These are phyloP conservation scores for Panurus biarmicus DNA, from an alignment of 2,113 vertebrate genomes.

Conservation along the genomic window DNA sequence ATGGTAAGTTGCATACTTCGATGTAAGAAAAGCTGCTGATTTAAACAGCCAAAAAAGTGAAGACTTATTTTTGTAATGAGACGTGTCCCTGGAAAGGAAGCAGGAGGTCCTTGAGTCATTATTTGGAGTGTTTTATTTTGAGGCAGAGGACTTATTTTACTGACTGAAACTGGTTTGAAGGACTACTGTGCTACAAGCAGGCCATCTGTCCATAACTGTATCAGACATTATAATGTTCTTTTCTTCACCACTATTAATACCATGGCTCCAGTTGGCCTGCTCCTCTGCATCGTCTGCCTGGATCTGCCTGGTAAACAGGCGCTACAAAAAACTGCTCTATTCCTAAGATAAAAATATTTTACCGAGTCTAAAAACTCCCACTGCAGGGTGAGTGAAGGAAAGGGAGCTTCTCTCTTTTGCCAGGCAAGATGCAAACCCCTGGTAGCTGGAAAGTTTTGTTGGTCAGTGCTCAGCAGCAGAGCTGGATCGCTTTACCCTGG, in stretches of 20 bases:
- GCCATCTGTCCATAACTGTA: conserved; percentile 22
- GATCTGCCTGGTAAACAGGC: not conserved
- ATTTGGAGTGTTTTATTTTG: not conserved
- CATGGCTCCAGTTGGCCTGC: not conserved
- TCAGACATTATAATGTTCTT: conserved; percentile 34
- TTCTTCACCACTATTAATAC: conserved; percentile 42
- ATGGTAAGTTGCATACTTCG: not conserved
- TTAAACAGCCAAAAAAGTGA: not conserved
- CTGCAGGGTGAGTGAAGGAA: not conserved
- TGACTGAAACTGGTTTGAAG: not conserved
- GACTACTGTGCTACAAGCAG: not conserved
- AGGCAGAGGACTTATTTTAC: not conserved
- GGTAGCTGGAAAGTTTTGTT: not conserved
- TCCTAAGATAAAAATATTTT: not conserved
- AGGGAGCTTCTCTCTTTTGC: not conserved
- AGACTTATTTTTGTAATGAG: not conserved
- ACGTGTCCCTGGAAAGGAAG: not conserved
- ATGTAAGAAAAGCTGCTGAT: not conserved
- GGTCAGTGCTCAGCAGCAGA: not conserved
- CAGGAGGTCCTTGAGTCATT: not conserved
- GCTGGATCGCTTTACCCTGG: rapidly evolving
- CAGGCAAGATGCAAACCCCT: not conserved
- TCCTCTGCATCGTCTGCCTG: not conserved
- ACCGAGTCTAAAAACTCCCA: not conserved
- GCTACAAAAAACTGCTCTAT: not conserved